Percentiles rank a stretch among this genome's conserved stretches.
These are phyloP conservation scores for Polypterus bichir DNA, from an alignment of 2,113 vertebrate genomes.

Conservation along the genomic window DNA sequence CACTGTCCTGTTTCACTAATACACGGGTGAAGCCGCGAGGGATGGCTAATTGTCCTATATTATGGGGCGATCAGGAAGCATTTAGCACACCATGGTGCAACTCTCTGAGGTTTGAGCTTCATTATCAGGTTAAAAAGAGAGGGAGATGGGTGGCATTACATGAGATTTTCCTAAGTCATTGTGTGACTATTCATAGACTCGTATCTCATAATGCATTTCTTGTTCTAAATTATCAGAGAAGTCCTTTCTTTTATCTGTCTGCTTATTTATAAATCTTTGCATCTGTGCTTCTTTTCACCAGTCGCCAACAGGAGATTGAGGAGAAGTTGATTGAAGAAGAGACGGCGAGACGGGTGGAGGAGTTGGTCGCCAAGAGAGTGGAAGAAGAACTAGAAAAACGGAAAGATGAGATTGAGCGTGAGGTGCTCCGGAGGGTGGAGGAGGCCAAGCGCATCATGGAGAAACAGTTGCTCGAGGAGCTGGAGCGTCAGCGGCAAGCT, in stretches of 20 bases:
- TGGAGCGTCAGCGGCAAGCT: slow-evolving; percentile 95
- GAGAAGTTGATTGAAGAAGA: slow-evolving; percentile 98
- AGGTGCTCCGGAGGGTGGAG: slow-evolving; percentile 93
- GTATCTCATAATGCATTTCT: background rate
- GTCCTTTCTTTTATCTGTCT: background rate
- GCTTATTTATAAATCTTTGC: background rate
- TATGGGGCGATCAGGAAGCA: too few relatives aligned
- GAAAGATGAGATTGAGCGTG: slow-evolving; percentile 94
- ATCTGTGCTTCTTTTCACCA: slow-evolving; percentile 22
- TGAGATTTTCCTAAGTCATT: background rate
- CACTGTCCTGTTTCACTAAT: too few relatives aligned
- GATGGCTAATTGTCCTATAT: too few relatives aligned
- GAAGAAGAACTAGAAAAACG: slow-evolving; percentile 96
- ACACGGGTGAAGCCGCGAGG: too few relatives aligned
- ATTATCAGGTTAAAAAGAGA: background rate
- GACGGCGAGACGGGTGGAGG: slow-evolving; percentile 92
- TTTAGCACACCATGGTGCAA: too few relatives aligned
- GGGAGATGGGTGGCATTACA: background rate
- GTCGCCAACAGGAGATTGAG: slow-evolving; percentile 94
- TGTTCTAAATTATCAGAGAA: background rate
- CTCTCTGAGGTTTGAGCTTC: too few relatives aligned
- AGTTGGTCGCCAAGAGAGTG: slow-evolving; percentile 89
- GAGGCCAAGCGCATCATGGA: slow-evolving; percentile 99
- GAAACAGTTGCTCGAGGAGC: slow-evolving; percentile 97
- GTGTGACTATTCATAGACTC: background rate